phyloP scores from a whole-genome alignment of 2,888 invertebrate species.

The Leptothorax acervorum region DNA sequence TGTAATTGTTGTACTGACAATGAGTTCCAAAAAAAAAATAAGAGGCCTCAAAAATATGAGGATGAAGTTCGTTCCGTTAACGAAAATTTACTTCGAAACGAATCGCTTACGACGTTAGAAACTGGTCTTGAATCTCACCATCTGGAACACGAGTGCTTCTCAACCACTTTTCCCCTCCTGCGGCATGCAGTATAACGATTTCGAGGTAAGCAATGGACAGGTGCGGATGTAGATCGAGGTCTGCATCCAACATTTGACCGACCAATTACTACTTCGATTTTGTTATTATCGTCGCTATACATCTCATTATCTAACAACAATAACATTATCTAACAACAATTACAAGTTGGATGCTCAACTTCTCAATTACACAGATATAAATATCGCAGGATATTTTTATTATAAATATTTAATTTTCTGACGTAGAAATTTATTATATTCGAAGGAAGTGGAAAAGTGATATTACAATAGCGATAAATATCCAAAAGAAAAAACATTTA shows the following conservation, averaged over 20 bases:
- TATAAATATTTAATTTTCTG: not conserved
- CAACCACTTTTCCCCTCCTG: slow-evolving; percentile 33
- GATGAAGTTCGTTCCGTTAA: not conserved
- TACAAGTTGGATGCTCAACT: not conserved
- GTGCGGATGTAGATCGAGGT: slow-evolving; percentile 41
- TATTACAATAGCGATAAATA: not conserved
- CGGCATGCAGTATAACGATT: slow-evolving; percentile 32
- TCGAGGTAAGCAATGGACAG: slow-evolving; percentile 44
- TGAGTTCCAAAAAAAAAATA: not conserved
- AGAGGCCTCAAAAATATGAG: not conserved
- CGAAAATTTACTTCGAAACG: slow-evolving; percentile 33
- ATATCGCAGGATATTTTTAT: not conserved
- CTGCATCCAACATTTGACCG: not conserved
- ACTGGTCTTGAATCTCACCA: slow-evolving; percentile 53
- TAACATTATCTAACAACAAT: not conserved
- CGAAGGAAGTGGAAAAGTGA: not conserved
- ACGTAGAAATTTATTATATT: not conserved
- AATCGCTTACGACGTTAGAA: slow-evolving; percentile 35
- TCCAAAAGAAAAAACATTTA: not conserved
- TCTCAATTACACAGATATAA: not conserved
- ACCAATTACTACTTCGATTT: slow-evolving; percentile 4
- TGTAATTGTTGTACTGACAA: not conserved
- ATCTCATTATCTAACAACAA: not conserved
- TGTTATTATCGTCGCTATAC: not conserved
- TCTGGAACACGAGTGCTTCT: slow-evolving; percentile 47